Evolutionary conservation across 2,113 vertebrate genomes (phyloP), one percentile per base, ranked within the genome.

Genomic region (Leptodactylus fuscus): DNA sequence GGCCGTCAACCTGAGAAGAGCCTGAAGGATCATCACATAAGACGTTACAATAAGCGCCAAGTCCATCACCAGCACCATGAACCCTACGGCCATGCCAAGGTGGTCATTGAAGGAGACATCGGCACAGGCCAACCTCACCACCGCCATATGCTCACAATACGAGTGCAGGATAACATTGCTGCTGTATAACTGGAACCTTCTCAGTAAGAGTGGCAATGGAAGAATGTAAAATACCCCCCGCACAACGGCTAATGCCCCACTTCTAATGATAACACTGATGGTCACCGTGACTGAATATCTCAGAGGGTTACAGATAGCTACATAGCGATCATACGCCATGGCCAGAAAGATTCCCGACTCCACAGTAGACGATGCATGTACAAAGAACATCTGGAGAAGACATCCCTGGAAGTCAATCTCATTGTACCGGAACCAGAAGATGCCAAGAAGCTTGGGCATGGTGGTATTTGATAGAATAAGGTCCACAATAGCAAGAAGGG

Each of bases 141-240:
- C 76, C 0, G 87, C 82, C 87, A 87, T 87, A 51, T 85, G 87
- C 58, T 87, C 82, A 36, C 87, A 87, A 62, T 77, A 84, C 1
- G 80, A 84, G 67, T 83, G 81, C 12, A 74, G 34, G 18, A 87
- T 87, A 5, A 70, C 15, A 32, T 73, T 80, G 24, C 67, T 73
- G 36, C 22, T 55, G 24, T 78, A 87, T 22, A 9, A 32, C 22
- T 53, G 24, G 29, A 87, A 77, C 18, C 69, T 62, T 11, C 1
- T 22, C n/a, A 49, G 48, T 8, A 81, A 15, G 8, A 86, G 51
- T 13, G 78, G 69, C 34, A 86, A 2, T 5, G 80, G 85, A 12
- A 81, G 60, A 62, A 85, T 79, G 32, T 70, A 85, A 11, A 79
- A 13, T 6, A 85, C 29, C 29, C 83, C 83, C 0, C 83, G 81